Evolutionary conservation across 2,113 vertebrate genomes (phyloP).

Genomic region (Ranitomeya imitator): DNA sequence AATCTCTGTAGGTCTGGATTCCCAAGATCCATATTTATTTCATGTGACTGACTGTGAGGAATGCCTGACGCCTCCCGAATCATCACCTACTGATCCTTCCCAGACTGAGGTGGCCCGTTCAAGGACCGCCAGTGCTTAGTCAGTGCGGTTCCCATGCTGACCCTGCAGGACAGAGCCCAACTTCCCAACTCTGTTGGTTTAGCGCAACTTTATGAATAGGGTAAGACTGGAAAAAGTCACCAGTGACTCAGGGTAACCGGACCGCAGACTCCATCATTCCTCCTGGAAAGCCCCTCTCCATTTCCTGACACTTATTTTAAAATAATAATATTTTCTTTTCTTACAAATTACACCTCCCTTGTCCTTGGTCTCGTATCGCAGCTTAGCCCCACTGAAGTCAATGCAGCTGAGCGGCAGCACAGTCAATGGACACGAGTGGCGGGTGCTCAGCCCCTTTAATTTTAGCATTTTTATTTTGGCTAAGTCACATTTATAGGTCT

Average conservation of each 20-base stretch:
- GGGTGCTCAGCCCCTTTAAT: too few species aligned
- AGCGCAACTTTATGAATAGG: slow-evolving; percentile 28
- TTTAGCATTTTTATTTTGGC: too few species aligned
- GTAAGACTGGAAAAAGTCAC: slow-evolving; percentile 28
- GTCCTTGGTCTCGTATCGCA: too few species aligned
- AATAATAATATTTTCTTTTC: not conserved
- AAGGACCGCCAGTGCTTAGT: slow-evolving; percentile 43
- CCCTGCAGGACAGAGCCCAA: slow-evolving; percentile 17
- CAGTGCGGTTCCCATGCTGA: slow-evolving; percentile 55
- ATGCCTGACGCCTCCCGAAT: slow-evolving; percentile 40
- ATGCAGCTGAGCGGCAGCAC: too few species aligned
- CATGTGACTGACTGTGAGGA: slow-evolving; percentile 47
- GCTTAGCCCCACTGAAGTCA: too few species aligned
- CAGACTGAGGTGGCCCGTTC: slow-evolving; percentile 41
- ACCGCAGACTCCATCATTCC: not conserved
- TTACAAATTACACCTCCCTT: not conserved
- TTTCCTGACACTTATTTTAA: not conserved
- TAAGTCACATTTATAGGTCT: too few species aligned
- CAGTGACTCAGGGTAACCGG: slow-evolving; percentile 3
- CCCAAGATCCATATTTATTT: slow-evolving; percentile 42
- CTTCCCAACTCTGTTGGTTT: slow-evolving; percentile 36
- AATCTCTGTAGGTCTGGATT: slow-evolving; percentile 39
- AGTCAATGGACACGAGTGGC: too few species aligned
- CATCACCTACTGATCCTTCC: slow-evolving; percentile 49
- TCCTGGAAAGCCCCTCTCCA: not conserved